Conservation (phyloP, 2,113 vertebrate genomes). For the Hirundichthys speculiger region DNA sequence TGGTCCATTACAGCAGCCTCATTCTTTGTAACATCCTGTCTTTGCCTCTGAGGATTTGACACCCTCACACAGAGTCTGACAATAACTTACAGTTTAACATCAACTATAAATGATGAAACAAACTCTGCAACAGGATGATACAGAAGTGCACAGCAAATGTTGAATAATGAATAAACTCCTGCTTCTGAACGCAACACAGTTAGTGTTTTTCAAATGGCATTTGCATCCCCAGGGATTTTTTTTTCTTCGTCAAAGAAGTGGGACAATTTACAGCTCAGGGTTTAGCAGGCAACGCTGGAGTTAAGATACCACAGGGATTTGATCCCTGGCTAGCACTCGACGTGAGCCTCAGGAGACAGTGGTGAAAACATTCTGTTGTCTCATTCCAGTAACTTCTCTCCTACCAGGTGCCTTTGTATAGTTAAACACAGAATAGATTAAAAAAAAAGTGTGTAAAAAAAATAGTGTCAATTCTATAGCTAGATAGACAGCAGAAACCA, state of each 20-base stretch:
- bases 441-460: too few relatives aligned
- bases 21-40: not conserved
- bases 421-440: conserved; percentile 13
- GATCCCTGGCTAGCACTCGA: conserved; percentile 31
- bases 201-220: conserved; percentile 23
- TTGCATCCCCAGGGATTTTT: conserved; percentile 22
- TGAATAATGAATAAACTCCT: conserved; percentile 42
- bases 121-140: conserved; percentile 25
- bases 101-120: conserved; percentile 41
- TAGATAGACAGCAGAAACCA: conserved; percentile 17
- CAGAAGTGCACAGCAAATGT: conserved; percentile 5
- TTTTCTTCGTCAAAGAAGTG: conserved; percentile 1
- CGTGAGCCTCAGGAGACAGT: conserved; percentile 34
- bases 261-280: conserved; percentile 9
- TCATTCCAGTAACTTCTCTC: conserved; percentile 7
- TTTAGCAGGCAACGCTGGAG: conserved; percentile 9
- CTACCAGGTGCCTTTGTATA: conserved; percentile 14
- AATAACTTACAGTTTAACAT: conserved; percentile 11
- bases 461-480: conserved; percentile 25
- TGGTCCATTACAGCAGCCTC: not conserved
- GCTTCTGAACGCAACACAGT: conserved; percentile 13
- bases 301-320: conserved; percentile 25
- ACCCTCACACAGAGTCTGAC: conserved; percentile 11
- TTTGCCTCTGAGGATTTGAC: conserved; percentile 25
- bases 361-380: conserved; percentile 16